phyloP scores from a whole-genome alignment of 2,797 vertebrate species.

The Knipowitschia caucasica region DNA sequence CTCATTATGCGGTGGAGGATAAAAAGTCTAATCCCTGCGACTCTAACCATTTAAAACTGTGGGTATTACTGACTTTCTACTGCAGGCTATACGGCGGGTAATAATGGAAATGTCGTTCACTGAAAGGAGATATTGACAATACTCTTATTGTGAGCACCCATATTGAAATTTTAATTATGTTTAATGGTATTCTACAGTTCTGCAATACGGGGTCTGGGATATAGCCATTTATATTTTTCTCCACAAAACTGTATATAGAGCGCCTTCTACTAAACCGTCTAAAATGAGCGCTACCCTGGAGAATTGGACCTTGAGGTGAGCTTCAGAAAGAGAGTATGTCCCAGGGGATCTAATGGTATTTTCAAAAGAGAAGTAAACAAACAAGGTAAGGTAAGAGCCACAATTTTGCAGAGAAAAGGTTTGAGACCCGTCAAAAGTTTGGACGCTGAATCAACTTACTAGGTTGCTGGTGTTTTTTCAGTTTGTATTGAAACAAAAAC shows the following conservation, averaged over 20 bases:
- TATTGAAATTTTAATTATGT: neutral
- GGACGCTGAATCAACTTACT: no score
- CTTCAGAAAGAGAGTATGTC: neutral
- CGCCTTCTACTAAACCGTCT: neutral
- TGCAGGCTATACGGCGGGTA: conserved; percentile 31
- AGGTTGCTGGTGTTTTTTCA: no score
- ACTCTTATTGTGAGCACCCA: neutral
- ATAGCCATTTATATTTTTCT: no score
- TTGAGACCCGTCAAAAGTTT: neutral
- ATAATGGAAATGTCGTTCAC: conserved; percentile 14
- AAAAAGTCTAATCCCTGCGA: conserved; percentile 18
- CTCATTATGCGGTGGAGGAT: conserved; percentile 9
- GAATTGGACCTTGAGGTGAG: conserved; percentile 1
- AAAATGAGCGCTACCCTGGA: neutral
- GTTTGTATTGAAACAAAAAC: no score
- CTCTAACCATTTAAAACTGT: conserved; percentile 39
- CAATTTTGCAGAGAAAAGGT: neutral
- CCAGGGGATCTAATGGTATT: neutral
- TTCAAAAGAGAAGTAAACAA: conserved; percentile 7
- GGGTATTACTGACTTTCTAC: conserved; percentile 29
- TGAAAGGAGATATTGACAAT: conserved; percentile 12
- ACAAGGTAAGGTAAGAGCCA: neutral
- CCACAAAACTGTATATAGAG: no score
- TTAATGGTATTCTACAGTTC: neutral
- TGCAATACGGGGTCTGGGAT: neutral